Percentiles rank a stretch among this genome's conserved stretches.
Conservation (phyloP, 2,797 vertebrate genomes). For the Eutrigla gurnardus region DNA sequence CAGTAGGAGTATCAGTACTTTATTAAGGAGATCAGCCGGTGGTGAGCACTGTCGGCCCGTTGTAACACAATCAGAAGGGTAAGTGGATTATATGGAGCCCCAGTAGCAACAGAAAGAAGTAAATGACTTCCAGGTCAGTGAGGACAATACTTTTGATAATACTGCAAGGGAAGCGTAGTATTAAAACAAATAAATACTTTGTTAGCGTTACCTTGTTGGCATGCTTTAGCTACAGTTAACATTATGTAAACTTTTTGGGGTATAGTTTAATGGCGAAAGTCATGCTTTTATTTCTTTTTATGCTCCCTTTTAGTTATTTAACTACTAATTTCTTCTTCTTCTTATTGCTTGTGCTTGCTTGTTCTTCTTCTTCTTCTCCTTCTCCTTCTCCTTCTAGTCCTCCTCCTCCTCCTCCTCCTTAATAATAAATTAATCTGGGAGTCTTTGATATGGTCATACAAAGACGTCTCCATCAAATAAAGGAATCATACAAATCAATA, state of each 20-base stretch:
- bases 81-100: slow-evolving; percentile 2
- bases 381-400: too few species aligned
- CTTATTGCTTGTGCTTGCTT: too few species aligned
- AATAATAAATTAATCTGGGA: background rate
- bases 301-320: background rate
- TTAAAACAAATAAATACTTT: background rate
- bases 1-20: background rate
- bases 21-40: slow-evolving; percentile 13
- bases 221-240: background rate
- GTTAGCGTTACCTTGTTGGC: too few species aligned
- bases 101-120: background rate
- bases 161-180: background rate
- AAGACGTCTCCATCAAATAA: background rate
- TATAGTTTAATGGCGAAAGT: background rate
- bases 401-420: background rate
- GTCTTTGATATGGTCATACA: background rate
- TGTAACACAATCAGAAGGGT: slow-evolving; percentile 3
- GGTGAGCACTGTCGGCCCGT: background rate
- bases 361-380: background rate
- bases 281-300: background rate
- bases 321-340: background rate
- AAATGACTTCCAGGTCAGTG: background rate
- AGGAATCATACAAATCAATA: too few species aligned
- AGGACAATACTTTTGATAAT: background rate
- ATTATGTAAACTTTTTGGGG: background rate